A percentile compares a stretch with the other conserved stretches of the same genome.
Evolutionary conservation across 2,888 invertebrate species (phyloP).

Genomic region (Synanthedon tipuliformis): DNA sequence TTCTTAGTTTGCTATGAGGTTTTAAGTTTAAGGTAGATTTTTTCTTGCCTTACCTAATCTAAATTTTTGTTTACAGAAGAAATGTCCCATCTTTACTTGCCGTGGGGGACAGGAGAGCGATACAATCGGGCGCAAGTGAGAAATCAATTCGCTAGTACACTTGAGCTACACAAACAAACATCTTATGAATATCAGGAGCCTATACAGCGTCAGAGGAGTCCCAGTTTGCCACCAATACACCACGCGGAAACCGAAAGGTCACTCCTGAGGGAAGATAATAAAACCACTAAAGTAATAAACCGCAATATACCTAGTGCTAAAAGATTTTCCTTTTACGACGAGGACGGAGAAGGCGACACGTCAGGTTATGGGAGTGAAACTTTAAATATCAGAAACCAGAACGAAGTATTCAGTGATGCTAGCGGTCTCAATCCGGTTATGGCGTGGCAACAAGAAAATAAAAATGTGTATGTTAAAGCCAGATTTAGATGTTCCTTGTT

Average conservation of each 20-base stretch:
- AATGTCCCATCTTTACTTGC: conserved; percentile 81
- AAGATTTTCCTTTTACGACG: conserved; percentile 59
- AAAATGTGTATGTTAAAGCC: conserved; percentile 38
- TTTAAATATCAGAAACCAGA: conserved; percentile 37
- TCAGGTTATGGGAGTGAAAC: conserved; percentile 88
- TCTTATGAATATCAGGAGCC: conserved; percentile 58
- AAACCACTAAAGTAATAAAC: conserved; percentile 35
- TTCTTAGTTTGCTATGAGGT: no score
- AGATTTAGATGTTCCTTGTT: neutral
- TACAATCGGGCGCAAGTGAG: conserved; percentile 53
- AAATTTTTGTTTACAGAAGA: conserved; percentile 75
- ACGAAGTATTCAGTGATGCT: conserved; percentile 26
- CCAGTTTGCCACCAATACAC: conserved; percentile 77
- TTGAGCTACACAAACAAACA: conserved; percentile 54
- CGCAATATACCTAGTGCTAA: conserved; percentile 55
- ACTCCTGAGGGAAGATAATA: conserved; percentile 36
- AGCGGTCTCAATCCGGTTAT: conserved; percentile 36
- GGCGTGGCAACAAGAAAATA: conserved; percentile 56
- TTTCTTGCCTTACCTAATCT: no score
- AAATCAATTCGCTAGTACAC: conserved; percentile 60
- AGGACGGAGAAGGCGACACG: conserved; percentile 78
- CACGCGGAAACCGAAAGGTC: conserved; percentile 39
- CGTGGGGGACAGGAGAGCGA: conserved; percentile 75
- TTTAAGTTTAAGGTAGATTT: no score
- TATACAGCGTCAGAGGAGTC: conserved; percentile 68